phyloP scores from a whole-genome alignment of 2,113 vertebrate species.

The Amphiprion percula region DNA sequence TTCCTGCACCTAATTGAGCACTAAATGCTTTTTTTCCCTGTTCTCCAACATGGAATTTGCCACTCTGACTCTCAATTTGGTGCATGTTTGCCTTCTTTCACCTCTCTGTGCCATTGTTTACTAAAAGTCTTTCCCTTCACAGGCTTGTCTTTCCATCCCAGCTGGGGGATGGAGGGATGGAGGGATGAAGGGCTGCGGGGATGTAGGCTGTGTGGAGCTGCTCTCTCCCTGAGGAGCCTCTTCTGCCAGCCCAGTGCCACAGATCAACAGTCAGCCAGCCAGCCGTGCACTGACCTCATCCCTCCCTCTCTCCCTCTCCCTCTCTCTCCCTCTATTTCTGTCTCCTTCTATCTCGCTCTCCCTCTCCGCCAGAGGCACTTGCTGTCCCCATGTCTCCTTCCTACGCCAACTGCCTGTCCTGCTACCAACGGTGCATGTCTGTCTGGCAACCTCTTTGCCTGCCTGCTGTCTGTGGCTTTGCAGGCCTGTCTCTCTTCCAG shows the following conservation, averaged over 20 bases:
- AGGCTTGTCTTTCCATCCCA: slow-evolving; percentile 54
- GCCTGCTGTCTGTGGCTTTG: slow-evolving; percentile 34
- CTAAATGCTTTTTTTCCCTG: background rate
- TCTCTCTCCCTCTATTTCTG: slow-evolving; percentile 68
- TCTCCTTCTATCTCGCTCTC: slow-evolving; percentile 68
- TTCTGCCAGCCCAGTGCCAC: slow-evolving; percentile 81
- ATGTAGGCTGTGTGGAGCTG: slow-evolving; percentile 62
- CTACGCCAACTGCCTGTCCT: slow-evolving; percentile 75
- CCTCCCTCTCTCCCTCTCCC: slow-evolving; percentile 47
- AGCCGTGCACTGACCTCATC: slow-evolving; percentile 81
- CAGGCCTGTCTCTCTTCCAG: slow-evolving; percentile 46
- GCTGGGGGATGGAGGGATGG: slow-evolving; percentile 53
- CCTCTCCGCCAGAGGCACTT: slow-evolving; percentile 73
- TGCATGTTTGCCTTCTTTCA: slow-evolving; percentile 37
- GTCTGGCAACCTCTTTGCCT: slow-evolving; percentile 68
- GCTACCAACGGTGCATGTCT: slow-evolving; percentile 79
- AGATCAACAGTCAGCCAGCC: slow-evolving; percentile 84
- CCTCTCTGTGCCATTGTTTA: slow-evolving; percentile 44
- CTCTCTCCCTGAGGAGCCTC: slow-evolving; percentile 77
- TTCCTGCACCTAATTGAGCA: background rate
- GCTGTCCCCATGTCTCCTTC: slow-evolving; percentile 78
- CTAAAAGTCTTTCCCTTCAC: slow-evolving; percentile 27
- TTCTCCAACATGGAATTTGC: slow-evolving; percentile 17
- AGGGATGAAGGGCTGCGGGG: slow-evolving; percentile 44
- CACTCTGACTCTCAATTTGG: slow-evolving; percentile 5